These are phyloP conservation scores for Trialeurodes vaporariorum DNA, from an alignment of 1,140 invertebrate species.

Conservation along the genomic window DNA sequence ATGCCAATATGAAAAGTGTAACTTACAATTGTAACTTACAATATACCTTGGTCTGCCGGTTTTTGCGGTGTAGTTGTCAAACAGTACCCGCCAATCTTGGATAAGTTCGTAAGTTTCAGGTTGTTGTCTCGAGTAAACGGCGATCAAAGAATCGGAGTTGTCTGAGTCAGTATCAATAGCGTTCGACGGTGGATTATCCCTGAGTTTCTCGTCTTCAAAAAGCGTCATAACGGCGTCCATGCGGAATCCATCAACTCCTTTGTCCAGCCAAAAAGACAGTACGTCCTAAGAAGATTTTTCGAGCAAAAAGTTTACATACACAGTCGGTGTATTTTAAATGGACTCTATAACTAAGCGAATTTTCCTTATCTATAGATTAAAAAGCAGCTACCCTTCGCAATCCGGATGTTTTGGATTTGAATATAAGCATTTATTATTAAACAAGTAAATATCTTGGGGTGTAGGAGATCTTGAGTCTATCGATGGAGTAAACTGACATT, in stretches of 20 bases:
- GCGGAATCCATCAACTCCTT: slow-evolving; percentile 56
- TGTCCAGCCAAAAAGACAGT: slow-evolving; percentile 47
- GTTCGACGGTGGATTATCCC: slow-evolving; percentile 27
- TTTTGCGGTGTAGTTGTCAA: slow-evolving; percentile 41
- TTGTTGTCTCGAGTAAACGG: slow-evolving; percentile 48
- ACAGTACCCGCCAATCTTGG: slow-evolving; percentile 44
- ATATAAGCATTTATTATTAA: too few relatives aligned
- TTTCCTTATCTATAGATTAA: too few relatives aligned
- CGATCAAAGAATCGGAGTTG: slow-evolving; percentile 23
- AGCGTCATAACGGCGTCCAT: slow-evolving; percentile 44
- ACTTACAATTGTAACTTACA: background rate
- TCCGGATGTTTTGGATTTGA: too few relatives aligned
- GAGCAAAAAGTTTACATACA: too few relatives aligned
- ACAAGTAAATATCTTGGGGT: too few relatives aligned
- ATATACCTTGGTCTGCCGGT: background rate
- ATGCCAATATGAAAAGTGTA: background rate
- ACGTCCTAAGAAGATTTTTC: slow-evolving; percentile 37
- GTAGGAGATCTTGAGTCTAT: too few relatives aligned
- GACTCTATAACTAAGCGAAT: too few relatives aligned
- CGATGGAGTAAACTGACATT: too few relatives aligned
- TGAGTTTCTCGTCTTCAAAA: slow-evolving; percentile 33
- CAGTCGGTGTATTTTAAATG: too few relatives aligned
- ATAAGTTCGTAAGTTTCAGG: slow-evolving; percentile 47
- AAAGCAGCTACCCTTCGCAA: too few relatives aligned
- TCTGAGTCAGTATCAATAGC: background rate